Conservation (phyloP, 2,888 invertebrate species). For the Drosophila imparisetae region DNA sequence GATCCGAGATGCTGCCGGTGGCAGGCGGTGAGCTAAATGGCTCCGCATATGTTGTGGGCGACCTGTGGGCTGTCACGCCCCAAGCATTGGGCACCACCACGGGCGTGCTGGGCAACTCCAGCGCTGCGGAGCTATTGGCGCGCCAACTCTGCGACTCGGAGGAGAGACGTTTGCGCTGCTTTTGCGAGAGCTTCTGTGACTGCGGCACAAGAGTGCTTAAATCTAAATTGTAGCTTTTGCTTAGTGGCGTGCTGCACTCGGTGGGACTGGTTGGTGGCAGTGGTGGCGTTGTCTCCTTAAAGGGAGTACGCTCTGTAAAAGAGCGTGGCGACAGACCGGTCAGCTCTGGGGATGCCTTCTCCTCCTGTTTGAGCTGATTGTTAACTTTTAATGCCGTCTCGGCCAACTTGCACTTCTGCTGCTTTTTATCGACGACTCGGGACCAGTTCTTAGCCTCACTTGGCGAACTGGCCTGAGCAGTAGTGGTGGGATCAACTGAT, state of each 20-base stretch:
- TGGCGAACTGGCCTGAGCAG: conserved; percentile 49
- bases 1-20: conserved; percentile 74
- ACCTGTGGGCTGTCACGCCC: conserved; percentile 56
- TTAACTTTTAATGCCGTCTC: conserved; percentile 71
- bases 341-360: conserved; percentile 85
- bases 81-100: conserved; percentile 78
- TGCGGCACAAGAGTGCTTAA: conserved; percentile 80
- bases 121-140: conserved; percentile 35
- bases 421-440: conserved; percentile 85
- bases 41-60: conserved; percentile 38
- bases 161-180: conserved; percentile 86
- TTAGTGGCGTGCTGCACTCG: conserved; percentile 47
- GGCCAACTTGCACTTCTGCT: conserved; percentile 83
- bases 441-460: conserved; percentile 80
- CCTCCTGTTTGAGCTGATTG: conserved; percentile 85
- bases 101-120: conserved; percentile 55
- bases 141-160: conserved; percentile 83
- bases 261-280: conserved; percentile 19
- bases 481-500: conserved; percentile 36
- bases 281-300: conserved; percentile 50
- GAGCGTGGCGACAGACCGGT: conserved; percentile 61
- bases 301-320: conserved; percentile 64
- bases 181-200: conserved; percentile 86
- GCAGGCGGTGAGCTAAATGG: conserved; percentile 46
- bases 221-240: conserved; percentile 76